A percentile compares a stretch with the other conserved stretches of the same genome.
phyloP scores from a whole-genome alignment of 2,888 invertebrate species.

The Sesia bembeciformis region DNA sequence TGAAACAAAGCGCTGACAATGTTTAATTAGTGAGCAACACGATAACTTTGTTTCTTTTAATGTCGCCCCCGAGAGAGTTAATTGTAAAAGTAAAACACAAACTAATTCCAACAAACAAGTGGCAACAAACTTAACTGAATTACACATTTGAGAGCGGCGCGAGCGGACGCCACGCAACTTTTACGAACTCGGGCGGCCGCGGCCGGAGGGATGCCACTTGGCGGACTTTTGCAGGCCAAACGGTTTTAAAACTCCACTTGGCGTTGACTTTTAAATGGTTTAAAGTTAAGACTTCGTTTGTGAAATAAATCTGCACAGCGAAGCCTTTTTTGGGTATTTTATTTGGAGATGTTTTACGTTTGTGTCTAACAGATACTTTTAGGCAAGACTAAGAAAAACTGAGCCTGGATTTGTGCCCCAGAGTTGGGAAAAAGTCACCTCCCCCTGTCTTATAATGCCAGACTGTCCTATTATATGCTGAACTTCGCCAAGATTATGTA shows the following conservation, averaged over 20 bases:
- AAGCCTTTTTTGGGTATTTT: no score
- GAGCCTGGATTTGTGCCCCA: no score
- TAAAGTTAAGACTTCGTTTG: constrained; percentile 17
- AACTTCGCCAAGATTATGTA: no score
- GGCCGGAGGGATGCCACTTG: neutral
- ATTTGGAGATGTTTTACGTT: no score
- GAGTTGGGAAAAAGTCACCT: no score
- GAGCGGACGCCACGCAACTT: neutral
- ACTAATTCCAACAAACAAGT: constrained; percentile 14
- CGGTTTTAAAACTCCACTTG: constrained; percentile 33
- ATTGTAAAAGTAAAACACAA: constrained; percentile 9
- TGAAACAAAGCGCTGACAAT: no score
- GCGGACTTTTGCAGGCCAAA: constrained; percentile 31
- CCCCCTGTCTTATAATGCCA: no score
- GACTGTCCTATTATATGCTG: no score
- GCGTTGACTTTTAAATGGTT: constrained; percentile 39
- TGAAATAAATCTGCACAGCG: neutral
- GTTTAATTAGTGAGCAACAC: no score
- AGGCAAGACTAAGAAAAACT: no score
- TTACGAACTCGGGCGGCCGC: neutral
- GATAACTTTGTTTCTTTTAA: neutral
- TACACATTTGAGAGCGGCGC: constrained; percentile 16
- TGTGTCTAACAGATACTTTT: no score
- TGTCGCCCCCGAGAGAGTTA: neutral
- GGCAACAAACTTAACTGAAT: constrained; percentile 16